Base-by-base conservation (phyloP, 1,140 invertebrate species). In the Akabosia matsudoensis region DNA sequence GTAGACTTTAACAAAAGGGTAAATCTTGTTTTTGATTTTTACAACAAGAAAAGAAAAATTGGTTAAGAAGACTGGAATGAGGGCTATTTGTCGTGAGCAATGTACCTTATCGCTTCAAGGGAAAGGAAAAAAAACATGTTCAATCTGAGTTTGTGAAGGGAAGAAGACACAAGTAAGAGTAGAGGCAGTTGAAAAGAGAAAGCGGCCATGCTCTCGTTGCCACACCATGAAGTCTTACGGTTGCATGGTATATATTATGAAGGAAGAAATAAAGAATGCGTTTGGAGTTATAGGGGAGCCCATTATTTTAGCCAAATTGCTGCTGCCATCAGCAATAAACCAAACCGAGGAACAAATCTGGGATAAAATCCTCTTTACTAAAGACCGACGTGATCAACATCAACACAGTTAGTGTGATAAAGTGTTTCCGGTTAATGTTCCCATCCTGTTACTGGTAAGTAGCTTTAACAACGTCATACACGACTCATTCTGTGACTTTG, bases 31-130 rank as follows among this genome's bases (percentile, higher is more conserved):
- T 7, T 45, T 45, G 37, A 10, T 45, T 7, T 45, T 7, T 7
- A 18, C 7, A 45, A 7, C 37, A 45, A 45, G 37, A 18, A 18
- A 45, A 45, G 37, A 45, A 18, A 18, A 45, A 45, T 45, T 7
- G 37, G 37, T 18, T 45, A 18, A 45, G 18, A 45, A 45, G 37
- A 45, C 37, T 45, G 37, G 24, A 61, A 61, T 61, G 54, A 61
- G 54, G 24, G 54, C 24, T 61, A 61, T 61, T 61, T 61, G 54
- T 61, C 24, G 54, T 61, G 54, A 16, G 54, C 14, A 61, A 61
- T 61, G 54, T 61, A 61, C 13, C 54, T 16, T 61, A 22, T 14
- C 54, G 24, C 54, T 24, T 13, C 24, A 16, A 10, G 54, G 37
- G 37, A 45, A 45, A 45, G 18, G 18, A 18, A 45, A 45, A 10